Percentiles rank a stretch among this genome's conserved stretches.
Evolutionary conservation across 2,888 invertebrate species (phyloP).

Genomic region (Trichogramma evanescens): DNA sequence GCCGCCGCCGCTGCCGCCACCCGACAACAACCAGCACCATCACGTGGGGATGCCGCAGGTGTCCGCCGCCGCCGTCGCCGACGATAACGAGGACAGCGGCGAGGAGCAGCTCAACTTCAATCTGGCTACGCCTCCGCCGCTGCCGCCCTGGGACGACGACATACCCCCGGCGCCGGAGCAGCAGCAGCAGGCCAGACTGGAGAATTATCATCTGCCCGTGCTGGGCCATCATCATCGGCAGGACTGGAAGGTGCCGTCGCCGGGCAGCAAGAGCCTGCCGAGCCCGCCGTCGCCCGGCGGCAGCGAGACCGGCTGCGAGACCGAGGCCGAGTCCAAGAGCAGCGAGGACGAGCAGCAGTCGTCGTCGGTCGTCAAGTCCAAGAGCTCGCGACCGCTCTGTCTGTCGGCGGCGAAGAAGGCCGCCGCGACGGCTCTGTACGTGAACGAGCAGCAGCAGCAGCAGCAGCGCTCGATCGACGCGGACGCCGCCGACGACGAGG

Average conservation of each 20-base stretch:
- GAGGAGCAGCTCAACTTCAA: neutral
- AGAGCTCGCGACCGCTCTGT: neutral
- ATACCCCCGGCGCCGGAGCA: neutral
- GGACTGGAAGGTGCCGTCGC: conserved; percentile 13
- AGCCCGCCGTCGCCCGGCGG: conserved; percentile 15
- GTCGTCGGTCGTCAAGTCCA: neutral
- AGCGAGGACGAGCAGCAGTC: conserved; percentile 16
- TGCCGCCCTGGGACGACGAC: conserved; percentile 19
- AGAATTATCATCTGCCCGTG: neutral
- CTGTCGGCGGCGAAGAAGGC: neutral
- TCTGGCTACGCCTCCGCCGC: neutral
- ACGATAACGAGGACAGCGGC: neutral
- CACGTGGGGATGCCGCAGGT: neutral
- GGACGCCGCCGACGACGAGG: conserved; percentile 41
- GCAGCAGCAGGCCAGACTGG: neutral
- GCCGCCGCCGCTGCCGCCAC: conserved; percentile 5
- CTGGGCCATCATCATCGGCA: neutral
- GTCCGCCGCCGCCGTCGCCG: neutral
- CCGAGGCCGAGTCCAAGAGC: conserved; percentile 16
- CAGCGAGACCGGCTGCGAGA: conserved; percentile 15
- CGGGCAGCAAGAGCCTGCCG: conserved; percentile 20
- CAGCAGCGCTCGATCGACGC: conserved; percentile 22
- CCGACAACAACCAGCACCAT: conserved; percentile 11
- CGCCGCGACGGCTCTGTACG: neutral
- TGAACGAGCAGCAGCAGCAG: conserved; percentile 1